Evolutionary conservation across 2,797 vertebrate species (phyloP).

Genomic region (Geotria australis): DNA sequence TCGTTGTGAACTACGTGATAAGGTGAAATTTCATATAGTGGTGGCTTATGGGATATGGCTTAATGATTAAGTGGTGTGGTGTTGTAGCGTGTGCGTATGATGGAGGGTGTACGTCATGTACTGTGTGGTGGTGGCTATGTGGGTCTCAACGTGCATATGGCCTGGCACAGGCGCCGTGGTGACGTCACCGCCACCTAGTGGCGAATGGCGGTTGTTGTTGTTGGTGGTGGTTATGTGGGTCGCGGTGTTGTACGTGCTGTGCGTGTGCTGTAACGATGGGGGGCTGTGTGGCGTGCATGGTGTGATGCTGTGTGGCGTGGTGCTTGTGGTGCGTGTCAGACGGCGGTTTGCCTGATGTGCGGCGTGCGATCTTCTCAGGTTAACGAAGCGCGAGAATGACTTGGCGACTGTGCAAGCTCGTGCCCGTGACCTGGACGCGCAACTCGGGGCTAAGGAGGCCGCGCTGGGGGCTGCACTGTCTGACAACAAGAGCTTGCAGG

Average conservation of each 20-base stretch:
- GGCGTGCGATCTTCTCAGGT: constrained; percentile 12
- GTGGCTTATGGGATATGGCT: too few species aligned
- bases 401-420: constrained; percentile 31
- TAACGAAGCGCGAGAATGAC: constrained; percentile 56
- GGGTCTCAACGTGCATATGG: too few species aligned
- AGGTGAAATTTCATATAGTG: too few species aligned
- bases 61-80: too few species aligned
- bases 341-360: background rate
- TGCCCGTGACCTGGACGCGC: constrained; percentile 37
- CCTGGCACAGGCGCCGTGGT: too few species aligned
- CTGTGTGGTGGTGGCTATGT: too few species aligned
- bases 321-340: background rate
- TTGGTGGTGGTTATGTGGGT: too few species aligned
- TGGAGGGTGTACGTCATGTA: too few species aligned
- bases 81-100: too few species aligned
- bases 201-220: too few species aligned
- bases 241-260: background rate
- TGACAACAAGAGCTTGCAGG: constrained; percentile 29
- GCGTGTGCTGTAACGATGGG: background rate
- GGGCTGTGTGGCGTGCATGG: background rate
- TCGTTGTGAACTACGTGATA: too few species aligned
- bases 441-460: constrained; percentile 47
- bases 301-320: background rate
- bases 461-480: constrained; percentile 36
- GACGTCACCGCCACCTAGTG: too few species aligned